phyloP scores from a whole-genome alignment of 2,113 vertebrate genomes.

The Philantomba maxwellii region DNA sequence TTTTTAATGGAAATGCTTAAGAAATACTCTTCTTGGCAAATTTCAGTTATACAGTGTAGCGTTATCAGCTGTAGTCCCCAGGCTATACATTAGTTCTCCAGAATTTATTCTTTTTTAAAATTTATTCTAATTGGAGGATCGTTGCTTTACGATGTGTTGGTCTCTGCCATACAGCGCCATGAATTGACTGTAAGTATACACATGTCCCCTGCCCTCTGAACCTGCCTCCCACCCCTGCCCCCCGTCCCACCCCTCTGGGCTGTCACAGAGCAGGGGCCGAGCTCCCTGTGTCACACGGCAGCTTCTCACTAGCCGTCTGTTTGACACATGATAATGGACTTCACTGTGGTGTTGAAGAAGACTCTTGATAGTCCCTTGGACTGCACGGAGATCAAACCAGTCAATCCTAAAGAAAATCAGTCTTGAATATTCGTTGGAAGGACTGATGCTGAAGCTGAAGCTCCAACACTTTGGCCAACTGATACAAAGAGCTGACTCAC shows the following conservation, averaged over 20 bases:
- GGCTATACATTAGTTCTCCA: neutral
- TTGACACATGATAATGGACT: neutral
- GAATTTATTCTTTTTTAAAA: neutral
- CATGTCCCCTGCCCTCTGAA: neutral
- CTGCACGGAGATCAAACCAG: neutral
- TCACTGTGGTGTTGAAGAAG: neutral
- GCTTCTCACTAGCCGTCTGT: fast-evolving
- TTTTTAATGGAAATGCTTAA: neutral
- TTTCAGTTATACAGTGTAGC: neutral
- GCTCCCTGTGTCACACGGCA: neutral
- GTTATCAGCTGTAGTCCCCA: neutral
- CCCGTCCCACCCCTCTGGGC: neutral
- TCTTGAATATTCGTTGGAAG: neutral
- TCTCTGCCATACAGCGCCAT: neutral
- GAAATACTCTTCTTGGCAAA: neutral
- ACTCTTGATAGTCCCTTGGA: neutral
- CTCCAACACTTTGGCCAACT: neutral
- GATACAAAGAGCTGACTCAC: neutral
- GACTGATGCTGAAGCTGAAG: neutral
- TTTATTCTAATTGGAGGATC: neutral
- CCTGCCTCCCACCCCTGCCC: neutral
- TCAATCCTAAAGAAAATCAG: neutral
- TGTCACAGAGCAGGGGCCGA: neutral
- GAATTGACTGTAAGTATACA: fast-evolving
- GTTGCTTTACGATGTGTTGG: neutral